Conservation (phyloP, 92 coral and sea anemone species). For the Phenganax subtilis region DNA sequence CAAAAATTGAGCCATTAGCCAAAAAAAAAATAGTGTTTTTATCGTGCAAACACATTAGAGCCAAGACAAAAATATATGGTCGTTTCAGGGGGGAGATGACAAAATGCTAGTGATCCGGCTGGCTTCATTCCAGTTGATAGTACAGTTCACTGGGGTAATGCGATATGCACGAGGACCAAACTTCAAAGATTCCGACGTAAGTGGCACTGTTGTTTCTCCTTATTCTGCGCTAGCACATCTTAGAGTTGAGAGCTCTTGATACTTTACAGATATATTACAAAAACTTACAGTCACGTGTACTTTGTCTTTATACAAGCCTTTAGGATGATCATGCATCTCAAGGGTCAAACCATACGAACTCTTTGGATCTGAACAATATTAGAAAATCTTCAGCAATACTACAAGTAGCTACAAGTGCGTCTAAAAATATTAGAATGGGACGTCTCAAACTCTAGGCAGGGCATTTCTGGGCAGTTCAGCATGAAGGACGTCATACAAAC, state of each 20-base stretch:
- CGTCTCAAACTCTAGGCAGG: too few relatives aligned
- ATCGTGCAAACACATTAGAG: too few relatives aligned
- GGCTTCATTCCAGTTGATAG: too few relatives aligned
- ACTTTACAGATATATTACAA: background rate
- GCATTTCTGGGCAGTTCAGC: too few relatives aligned
- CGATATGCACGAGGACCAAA: slow-evolving; percentile 7
- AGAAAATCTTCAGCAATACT: background rate
- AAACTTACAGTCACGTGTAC: slow-evolving; percentile 78
- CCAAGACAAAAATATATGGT: too few relatives aligned
- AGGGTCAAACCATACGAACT: slow-evolving; percentile 54
- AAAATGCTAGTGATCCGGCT: too few relatives aligned
- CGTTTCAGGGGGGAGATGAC: too few relatives aligned
- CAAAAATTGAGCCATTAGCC: too few relatives aligned
- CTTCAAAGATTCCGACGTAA: background rate
- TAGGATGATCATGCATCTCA: slow-evolving; percentile 70
- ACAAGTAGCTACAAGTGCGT: background rate
- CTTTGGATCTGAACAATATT: slow-evolving; percentile 44
- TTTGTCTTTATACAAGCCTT: slow-evolving; percentile 41
- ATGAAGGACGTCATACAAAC: too few relatives aligned
- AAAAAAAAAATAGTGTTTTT: too few relatives aligned
- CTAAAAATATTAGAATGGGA: too few relatives aligned
- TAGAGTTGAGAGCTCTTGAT: too few relatives aligned
- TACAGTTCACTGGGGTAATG: background rate
- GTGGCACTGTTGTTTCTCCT: background rate
- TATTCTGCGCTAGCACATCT: background rate